A percentile compares a stretch with the other conserved stretches of the same genome.
phyloP scores from a whole-genome alignment of 2,888 invertebrate genomes.

The Synergus laeviventris region DNA sequence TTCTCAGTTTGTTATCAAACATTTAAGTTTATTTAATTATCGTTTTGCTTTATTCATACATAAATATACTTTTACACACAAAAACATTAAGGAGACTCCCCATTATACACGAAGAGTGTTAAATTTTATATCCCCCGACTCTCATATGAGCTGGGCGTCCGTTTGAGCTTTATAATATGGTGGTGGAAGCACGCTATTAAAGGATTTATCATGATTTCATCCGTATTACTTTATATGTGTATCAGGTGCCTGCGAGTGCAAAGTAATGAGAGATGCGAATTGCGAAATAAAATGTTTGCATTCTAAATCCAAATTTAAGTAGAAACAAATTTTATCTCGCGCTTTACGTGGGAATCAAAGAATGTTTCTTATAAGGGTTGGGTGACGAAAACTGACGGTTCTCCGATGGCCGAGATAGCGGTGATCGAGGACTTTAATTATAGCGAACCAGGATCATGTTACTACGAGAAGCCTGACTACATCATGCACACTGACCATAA shows the following conservation, averaged over 20 bases:
- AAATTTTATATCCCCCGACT: conserved; percentile 18
- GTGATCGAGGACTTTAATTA: conserved; percentile 66
- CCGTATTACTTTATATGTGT: conserved; percentile 11
- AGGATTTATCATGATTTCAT: conserved; percentile 29
- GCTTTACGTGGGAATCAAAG: conserved; percentile 18
- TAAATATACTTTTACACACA: neutral
- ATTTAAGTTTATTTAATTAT: no score
- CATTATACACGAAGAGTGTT: neutral
- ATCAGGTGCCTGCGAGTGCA: neutral
- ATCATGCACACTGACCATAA: conserved; percentile 38
- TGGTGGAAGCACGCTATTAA: conserved; percentile 24
- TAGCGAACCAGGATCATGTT: conserved; percentile 57
- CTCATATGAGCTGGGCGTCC: neutral
- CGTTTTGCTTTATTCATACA: no score
- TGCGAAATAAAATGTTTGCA: neutral
- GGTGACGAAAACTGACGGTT: conserved; percentile 63
- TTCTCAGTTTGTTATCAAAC: neutral
- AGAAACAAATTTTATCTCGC: neutral
- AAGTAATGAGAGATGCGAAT: neutral
- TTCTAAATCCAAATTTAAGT: neutral
- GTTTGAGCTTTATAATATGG: conserved; percentile 14
- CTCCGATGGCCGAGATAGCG: conserved; percentile 59
- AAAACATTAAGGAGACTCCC: conserved; percentile 11
- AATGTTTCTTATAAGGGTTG: conserved; percentile 42
- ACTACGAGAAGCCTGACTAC: conserved; percentile 49